These are phyloP conservation scores for Peromyscus attwateri DNA, from an alignment of 2,797 vertebrate species.

Conservation along the genomic window DNA sequence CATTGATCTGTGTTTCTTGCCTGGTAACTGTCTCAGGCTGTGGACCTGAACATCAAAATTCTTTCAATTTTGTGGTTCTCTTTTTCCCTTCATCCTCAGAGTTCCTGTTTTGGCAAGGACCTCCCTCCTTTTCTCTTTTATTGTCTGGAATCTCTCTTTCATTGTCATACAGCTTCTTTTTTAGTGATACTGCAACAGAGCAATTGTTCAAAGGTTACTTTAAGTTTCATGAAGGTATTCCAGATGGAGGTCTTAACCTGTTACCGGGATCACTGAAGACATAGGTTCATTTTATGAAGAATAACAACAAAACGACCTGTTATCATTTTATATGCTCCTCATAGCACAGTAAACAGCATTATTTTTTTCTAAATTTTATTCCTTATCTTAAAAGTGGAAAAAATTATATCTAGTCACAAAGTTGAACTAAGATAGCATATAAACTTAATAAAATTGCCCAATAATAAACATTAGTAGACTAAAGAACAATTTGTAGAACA, in stretches of 20 bases:
- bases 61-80: background rate
- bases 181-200: background rate
- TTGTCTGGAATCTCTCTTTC: background rate
- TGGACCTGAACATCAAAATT: background rate
- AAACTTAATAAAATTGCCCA: background rate
- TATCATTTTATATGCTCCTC: background rate
- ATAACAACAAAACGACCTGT: background rate
- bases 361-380: constrained; percentile 30
- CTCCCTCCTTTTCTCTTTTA: background rate
- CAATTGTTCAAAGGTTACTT: background rate
- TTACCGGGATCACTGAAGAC: background rate
- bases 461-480: background rate
- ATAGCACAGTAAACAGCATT: background rate
- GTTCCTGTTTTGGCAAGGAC: background rate
- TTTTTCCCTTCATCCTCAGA: background rate
- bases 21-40: background rate
- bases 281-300: background rate
- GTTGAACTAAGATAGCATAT: constrained; percentile 4
- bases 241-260: background rate
- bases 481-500: constrained; percentile 28
- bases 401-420: background rate
- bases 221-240: background rate
- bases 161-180: background rate
- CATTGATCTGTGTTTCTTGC: background rate
- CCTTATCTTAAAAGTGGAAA: background rate